Evolutionary conservation across 2,888 invertebrate species (phyloP), one percentile per base, ranked within the genome.

Genomic region (Coleophora deauratella): DNA sequence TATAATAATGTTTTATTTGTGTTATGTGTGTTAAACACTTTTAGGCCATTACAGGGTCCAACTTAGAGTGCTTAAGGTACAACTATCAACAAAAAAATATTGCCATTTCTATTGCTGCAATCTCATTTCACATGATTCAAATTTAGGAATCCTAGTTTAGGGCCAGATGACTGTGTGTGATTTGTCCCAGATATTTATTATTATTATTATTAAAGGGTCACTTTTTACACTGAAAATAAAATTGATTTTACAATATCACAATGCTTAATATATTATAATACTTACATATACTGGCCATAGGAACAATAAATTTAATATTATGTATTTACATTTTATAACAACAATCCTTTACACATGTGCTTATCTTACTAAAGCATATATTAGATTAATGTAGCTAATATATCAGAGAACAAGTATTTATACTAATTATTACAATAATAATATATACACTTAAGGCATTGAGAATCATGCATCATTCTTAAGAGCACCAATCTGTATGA

Each of bases 401-500:
- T 42, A 43, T 40, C 44, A 58, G 57, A 21, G 21, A 4, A 51
- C 59, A 62, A 66, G 64, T 65, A 66, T 69, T 63, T 40, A 53
- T 51, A 21, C 21, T 21, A 21, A 21, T 21, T 21, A 21, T 21
- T 54, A 57, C 44, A 49, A 51, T 42, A 43, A 33, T 45, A 45
- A 46, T 45, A 47, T 21, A 21, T 21, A 21, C 21, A 46, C 6
- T 21, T 21, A 21, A 21, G 21, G 6, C 21, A 21, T 21, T 49
- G 52, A 51, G 52, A 55, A 57, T 49, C 50, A 60, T 57, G 50
- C 55, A 55, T 53, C 45, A 52, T 50, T 51, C 49, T 49, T 63
- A 64, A 13, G 40, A 45, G 65, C 72, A 70, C 64, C 62, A 56
- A 57, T 54, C 53, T 54, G 52, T 60, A 54, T 42, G 50, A 51